These are phyloP conservation scores for Syngnathus typhle DNA, from an alignment of 2,113 vertebrate species.

Conservation along the genomic window DNA sequence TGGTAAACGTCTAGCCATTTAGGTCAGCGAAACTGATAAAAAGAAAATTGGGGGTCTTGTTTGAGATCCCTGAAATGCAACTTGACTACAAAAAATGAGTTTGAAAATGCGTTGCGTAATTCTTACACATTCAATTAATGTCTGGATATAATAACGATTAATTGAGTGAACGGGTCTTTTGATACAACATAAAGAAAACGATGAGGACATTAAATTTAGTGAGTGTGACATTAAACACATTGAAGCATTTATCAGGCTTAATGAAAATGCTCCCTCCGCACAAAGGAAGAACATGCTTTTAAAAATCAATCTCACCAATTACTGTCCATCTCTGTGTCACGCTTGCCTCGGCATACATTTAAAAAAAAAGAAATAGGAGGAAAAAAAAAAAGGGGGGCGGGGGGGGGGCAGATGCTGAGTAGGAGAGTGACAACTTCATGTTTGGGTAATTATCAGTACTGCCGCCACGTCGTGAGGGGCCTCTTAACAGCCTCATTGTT, in stretches of 20 bases:
- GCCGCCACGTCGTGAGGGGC: conserved; percentile 56
- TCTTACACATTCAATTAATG: neutral
- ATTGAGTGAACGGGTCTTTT: neutral
- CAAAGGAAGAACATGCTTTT: conserved; percentile 42
- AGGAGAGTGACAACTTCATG: conserved; percentile 66
- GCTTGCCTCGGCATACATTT: conserved; percentile 59
- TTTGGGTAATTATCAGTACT: conserved; percentile 73
- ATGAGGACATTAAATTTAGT: neutral
- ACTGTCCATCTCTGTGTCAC: conserved; percentile 48
- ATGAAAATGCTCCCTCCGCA: conserved; percentile 44
- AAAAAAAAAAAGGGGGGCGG: neutral
- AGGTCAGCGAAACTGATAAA: too few species aligned
- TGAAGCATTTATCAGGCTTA: conserved; percentile 49
- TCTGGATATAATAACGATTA: neutral
- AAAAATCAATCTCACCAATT: conserved; percentile 62
- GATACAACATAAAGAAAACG: conserved; percentile 1
- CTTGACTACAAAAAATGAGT: too few species aligned
- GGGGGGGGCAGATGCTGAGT: conserved; percentile 45
- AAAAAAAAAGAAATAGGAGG: conserved; percentile 3
- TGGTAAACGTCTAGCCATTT: too few species aligned
- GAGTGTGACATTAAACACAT: conserved; percentile 1
- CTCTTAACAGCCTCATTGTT: conserved; percentile 63
- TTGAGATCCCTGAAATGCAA: too few species aligned
- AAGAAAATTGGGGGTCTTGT: too few species aligned
- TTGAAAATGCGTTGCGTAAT: neutral